Conservation (phyloP, 2,888 invertebrate genomes). For the Parnassius smintheus region DNA sequence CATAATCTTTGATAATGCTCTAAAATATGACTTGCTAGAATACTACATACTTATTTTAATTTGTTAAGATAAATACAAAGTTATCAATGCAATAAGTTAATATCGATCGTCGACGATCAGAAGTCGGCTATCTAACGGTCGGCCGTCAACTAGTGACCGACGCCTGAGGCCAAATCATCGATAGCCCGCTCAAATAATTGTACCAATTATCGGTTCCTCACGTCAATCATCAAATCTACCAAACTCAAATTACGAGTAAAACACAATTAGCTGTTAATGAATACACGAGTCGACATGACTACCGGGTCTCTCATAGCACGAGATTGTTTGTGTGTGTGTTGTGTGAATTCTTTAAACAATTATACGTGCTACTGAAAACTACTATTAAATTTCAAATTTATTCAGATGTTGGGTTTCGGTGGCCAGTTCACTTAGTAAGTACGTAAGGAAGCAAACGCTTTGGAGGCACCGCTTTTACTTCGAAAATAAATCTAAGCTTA, state of each 20-base stretch:
- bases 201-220: slow-evolving; percentile 38
- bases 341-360: neutral
- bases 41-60: too few species aligned
- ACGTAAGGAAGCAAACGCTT: too few species aligned
- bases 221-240: slow-evolving; percentile 30
- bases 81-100: slow-evolving; percentile 24
- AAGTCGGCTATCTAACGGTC: slow-evolving; percentile 46
- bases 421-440: too few species aligned
- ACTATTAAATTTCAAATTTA: too few species aligned
- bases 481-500: too few species aligned
- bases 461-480: too few species aligned
- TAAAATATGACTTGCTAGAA: too few species aligned
- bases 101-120: slow-evolving; percentile 43
- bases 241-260: slow-evolving; percentile 27
- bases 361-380: too few species aligned
- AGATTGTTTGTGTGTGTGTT: neutral
- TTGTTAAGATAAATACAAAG: neutral
- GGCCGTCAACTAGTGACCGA: slow-evolving; percentile 51
- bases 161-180: slow-evolving; percentile 44
- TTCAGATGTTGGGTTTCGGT: too few species aligned
- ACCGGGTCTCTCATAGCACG: slow-evolving; percentile 16
- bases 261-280: slow-evolving; percentile 21
- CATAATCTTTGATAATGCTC: too few species aligned
- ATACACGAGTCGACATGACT: slow-evolving; percentile 20
- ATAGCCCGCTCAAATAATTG: slow-evolving; percentile 40